Conservation (phyloP, 2,888 invertebrate genomes). For the Andrena camellia region DNA sequence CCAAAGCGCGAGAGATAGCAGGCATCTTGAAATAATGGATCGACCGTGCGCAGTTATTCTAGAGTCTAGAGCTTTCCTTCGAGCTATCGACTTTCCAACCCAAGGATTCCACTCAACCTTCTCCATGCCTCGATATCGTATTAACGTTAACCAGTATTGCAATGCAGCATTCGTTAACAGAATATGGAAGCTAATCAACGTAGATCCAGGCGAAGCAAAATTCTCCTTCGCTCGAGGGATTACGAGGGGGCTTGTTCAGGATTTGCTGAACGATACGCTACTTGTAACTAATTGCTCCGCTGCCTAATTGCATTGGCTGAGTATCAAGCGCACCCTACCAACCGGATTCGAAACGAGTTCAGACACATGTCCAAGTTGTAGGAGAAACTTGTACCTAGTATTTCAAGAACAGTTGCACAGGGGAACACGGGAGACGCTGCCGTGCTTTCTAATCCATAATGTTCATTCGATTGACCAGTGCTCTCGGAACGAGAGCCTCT, state of each 20-base stretch:
- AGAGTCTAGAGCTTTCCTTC: not conserved
- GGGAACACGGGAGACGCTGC: too few species aligned
- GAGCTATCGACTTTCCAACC: not conserved
- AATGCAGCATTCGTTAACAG: not conserved
- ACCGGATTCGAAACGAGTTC: conserved; percentile 29
- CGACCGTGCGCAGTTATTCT: conserved; percentile 12
- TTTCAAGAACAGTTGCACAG: too few species aligned
- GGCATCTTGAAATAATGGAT: conserved; percentile 42
- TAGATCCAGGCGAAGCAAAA: not conserved
- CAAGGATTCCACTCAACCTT: too few species aligned
- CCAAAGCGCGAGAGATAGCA: conserved; percentile 35
- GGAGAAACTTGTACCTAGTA: too few species aligned
- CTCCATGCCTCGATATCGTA: too few species aligned
- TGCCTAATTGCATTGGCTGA: conserved; percentile 52
- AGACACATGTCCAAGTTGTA: not conserved
- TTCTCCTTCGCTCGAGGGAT: conserved; percentile 14
- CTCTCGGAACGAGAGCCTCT: not conserved
- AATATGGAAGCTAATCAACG: not conserved
- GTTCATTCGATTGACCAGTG: not conserved
- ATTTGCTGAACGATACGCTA: conserved; percentile 32
- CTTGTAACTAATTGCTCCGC: conserved; percentile 46
- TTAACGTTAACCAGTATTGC: too few species aligned
- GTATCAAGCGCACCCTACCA: conserved; percentile 39
- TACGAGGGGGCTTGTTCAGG: conserved; percentile 23
- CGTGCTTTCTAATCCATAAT: too few species aligned